Evolutionary conservation across 2,888 invertebrate species (phyloP).

Genomic region (Napeogenes sylphis): DNA sequence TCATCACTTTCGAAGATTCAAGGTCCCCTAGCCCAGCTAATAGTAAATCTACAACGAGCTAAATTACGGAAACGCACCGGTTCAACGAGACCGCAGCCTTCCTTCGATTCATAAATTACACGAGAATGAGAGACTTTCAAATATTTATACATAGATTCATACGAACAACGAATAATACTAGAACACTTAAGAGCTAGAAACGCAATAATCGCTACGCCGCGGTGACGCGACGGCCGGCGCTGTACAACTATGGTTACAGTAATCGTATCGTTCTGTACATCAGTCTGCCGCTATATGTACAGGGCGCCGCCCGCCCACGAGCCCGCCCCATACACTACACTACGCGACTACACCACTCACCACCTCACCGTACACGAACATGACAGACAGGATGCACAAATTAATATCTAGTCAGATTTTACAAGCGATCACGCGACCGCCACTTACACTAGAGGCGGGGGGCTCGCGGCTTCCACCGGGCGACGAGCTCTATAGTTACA

Average conservation of each 20-base stretch:
- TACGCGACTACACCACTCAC: too few relatives aligned
- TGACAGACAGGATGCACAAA: too few relatives aligned
- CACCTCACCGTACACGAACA: too few relatives aligned
- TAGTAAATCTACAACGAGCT: constrained; percentile 75
- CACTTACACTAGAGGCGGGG: constrained; percentile 7
- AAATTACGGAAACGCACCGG: constrained; percentile 67
- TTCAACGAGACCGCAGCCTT: constrained; percentile 54
- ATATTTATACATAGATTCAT: constrained; percentile 78
- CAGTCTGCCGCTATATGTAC: constrained; percentile 71
- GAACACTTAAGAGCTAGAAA: constrained; percentile 72
- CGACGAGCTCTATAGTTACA: constrained; percentile 67
- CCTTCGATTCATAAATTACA: constrained; percentile 76
- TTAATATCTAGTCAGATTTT: too few relatives aligned
- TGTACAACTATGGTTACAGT: constrained; percentile 63
- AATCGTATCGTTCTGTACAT: constrained; percentile 67
- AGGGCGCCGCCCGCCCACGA: constrained; percentile 35
- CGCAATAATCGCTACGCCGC: constrained; percentile 62
- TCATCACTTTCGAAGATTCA: constrained; percentile 69
- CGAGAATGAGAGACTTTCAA: constrained; percentile 76
- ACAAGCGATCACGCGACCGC: constrained; percentile 34
- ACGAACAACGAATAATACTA: constrained; percentile 78
- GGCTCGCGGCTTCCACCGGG: constrained; percentile 29
- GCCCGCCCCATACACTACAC: constrained; percentile 17
- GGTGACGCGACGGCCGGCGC: constrained; percentile 67
- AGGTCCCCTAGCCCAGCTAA: constrained; percentile 79